A percentile compares a stretch with the other conserved stretches of the same genome.
Conservation (phyloP, 1,140 invertebrate species). For the Bilobella aurantiaca region DNA sequence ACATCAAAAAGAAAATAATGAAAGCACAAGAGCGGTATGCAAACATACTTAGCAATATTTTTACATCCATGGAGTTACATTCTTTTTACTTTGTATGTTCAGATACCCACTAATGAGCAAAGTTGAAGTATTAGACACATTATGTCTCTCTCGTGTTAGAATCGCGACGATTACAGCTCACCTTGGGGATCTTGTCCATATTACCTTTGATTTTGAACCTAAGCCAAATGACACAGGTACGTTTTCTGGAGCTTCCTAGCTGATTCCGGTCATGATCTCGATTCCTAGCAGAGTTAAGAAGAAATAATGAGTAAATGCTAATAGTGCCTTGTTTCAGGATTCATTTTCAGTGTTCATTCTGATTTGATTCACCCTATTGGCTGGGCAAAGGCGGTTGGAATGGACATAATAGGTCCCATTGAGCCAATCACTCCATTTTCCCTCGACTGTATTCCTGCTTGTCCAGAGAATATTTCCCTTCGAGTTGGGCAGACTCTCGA, state of each 20-base stretch:
- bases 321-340: neutral
- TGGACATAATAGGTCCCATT: neutral
- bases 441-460: neutral
- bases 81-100: neutral
- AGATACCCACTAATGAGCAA: neutral
- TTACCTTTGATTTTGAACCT: neutral
- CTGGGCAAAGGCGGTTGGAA: neutral
- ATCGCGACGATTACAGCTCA: neutral
- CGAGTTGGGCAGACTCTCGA: neutral
- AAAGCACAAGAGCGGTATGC: neutral
- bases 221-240: neutral
- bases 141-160: neutral
- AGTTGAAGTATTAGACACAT: slow-evolving; percentile 1
- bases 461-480: neutral
- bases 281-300: neutral
- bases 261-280: too few species aligned
- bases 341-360: neutral
- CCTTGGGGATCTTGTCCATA: neutral
- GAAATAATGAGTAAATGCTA: neutral
- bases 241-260: too few species aligned
- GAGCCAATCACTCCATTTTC: neutral
- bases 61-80: too few species aligned
- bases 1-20: neutral
- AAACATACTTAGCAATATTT: neutral
- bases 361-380: neutral